phyloP scores from a whole-genome alignment of 2,888 invertebrate species.

The Tinea semifulvella region DNA sequence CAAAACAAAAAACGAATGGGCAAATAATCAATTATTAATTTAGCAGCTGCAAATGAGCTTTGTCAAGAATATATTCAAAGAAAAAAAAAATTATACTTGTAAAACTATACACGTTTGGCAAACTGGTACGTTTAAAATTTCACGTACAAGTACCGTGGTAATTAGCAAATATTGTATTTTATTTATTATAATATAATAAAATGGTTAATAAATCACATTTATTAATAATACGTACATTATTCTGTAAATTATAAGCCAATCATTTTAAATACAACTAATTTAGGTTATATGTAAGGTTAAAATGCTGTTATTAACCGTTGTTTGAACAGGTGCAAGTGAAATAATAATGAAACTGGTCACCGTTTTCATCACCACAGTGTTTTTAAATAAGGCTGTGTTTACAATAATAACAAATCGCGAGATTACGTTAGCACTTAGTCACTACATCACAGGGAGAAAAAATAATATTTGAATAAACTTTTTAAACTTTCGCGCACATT shows the following conservation, averaged over 20 bases:
- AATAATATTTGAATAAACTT: too few relatives aligned
- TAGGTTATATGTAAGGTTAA: conserved; percentile 1
- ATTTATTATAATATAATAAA: not conserved
- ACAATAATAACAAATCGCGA: too few relatives aligned
- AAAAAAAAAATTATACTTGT: too few relatives aligned
- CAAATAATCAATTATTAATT: too few relatives aligned
- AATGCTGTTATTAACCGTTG: not conserved
- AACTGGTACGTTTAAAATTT: too few relatives aligned
- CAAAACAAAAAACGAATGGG: too few relatives aligned
- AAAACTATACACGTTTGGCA: too few relatives aligned
- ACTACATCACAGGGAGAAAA: too few relatives aligned
- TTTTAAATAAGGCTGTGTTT: not conserved
- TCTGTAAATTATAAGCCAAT: not conserved
- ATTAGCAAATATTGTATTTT: not conserved
- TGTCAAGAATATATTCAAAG: too few relatives aligned
- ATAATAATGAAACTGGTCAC: not conserved
- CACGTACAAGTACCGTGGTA: not conserved
- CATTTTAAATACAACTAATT: not conserved
- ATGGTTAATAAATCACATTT: not conserved
- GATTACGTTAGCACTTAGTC: too few relatives aligned
- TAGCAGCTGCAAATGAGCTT: too few relatives aligned
- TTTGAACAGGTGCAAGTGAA: not conserved
- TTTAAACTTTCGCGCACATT: too few relatives aligned
- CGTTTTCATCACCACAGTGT: not conserved
- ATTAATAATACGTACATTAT: not conserved